Evolutionary conservation across 2,113 vertebrate genomes (phyloP), one percentile per base, ranked within the genome.

Genomic region (Cromileptes altivelis): DNA sequence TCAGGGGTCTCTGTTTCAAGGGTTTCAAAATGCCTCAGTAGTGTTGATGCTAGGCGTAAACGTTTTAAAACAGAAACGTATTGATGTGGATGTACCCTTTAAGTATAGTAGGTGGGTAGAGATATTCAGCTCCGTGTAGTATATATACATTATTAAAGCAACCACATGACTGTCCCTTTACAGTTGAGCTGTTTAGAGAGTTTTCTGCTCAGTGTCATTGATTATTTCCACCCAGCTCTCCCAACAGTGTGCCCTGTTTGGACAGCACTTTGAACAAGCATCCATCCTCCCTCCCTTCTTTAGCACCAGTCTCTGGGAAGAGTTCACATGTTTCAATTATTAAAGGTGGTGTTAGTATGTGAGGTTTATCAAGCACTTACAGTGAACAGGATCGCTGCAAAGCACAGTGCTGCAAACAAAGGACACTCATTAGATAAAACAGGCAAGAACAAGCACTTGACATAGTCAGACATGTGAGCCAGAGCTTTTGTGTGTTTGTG

Each of bases 171-270:
- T 75, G 74, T 49, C 56, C 42, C 57, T 82, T 82, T 63, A 83
- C 42, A 75, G 50, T 56, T 68, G 49, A 80, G 72, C 68, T 56
- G 70, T 67, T 80, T 18, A 37, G 69, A 74, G 75, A 37, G 19
- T 67, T 77, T 55, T 71, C 50, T 73, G 9, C 63, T 62, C 60
- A 49, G 17, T 64, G 57, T 77, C 71, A 80, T 69, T 76, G 73
- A 70, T 72, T 78, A 47, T 78, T 19, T 1, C 13, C 27, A 72
- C 45, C 37, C 64, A 57, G 74, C 71, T 73, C 18, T 40, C 6
- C 42, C 42, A 49, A 42, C 23, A 73, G 14, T 57, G 45, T 70
- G 50, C 33, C 50, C 61, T n/a, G 2, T 60, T 52, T 65, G 52
- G 45, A 70, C 18, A 9, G 13, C 21, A 19, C 60, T 74, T 68